phyloP scores from a whole-genome alignment of 2,797 vertebrate species.

The Falco cherrug region DNA sequence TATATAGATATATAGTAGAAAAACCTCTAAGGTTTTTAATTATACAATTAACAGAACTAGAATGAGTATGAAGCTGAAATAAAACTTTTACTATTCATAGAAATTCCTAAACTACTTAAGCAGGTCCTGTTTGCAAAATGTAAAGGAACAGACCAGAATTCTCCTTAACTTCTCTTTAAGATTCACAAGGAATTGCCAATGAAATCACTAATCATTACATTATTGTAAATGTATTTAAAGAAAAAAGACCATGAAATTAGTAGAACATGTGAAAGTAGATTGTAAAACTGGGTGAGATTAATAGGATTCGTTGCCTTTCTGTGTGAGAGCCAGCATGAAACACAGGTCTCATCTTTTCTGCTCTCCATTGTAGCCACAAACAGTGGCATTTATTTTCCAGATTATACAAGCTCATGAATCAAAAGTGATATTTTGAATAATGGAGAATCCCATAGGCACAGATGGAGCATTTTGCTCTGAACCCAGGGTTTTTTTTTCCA shows the following conservation, averaged over 20 bases:
- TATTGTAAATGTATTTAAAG: not conserved
- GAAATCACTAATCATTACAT: not conserved
- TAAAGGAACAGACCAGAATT: not conserved
- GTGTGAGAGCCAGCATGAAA: not conserved
- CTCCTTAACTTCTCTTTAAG: not conserved
- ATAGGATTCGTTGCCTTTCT: not conserved
- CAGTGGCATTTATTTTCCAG: not conserved
- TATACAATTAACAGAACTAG: not conserved
- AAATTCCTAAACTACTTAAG: not conserved
- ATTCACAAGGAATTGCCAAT: not conserved
- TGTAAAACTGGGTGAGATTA: not conserved
- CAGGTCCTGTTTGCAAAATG: not conserved
- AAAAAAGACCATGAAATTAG: not conserved
- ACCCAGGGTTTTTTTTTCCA: not conserved
- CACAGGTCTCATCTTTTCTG: not conserved
- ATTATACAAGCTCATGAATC: not conserved
- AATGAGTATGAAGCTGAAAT: not conserved
- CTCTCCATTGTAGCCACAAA: not conserved
- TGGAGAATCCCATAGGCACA: not conserved
- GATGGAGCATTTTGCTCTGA: not conserved
- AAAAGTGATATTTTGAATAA: not conserved
- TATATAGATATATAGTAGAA: not conserved
- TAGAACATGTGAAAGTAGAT: not conserved
- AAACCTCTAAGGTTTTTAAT: not conserved
- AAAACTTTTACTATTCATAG: not conserved